These are phyloP conservation scores for Saturnia japonica DNA, from an alignment of 2,888 invertebrate species.

Conservation along the genomic window DNA sequence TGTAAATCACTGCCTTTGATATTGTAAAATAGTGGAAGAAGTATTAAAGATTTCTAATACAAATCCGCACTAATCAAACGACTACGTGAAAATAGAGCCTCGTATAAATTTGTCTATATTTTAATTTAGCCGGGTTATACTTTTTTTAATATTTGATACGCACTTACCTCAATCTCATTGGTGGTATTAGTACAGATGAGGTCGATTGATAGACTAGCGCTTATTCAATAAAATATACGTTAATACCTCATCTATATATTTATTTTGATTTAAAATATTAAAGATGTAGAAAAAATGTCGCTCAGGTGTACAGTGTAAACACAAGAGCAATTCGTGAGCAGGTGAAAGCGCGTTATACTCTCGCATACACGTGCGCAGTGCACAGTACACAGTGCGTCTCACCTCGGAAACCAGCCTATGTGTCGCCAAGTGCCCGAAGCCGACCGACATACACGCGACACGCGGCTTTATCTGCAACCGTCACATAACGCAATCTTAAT, in stretches of 20 bases:
- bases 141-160: too few relatives aligned
- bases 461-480: background rate
- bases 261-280: background rate
- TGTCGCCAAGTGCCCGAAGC: conserved; percentile 6
- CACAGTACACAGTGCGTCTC: background rate
- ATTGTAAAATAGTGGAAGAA: too few relatives aligned
- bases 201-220: too few relatives aligned
- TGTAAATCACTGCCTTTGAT: too few relatives aligned
- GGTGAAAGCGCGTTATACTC: conserved; percentile 41
- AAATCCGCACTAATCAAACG: too few relatives aligned
- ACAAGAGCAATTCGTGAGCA: conserved; percentile 22
- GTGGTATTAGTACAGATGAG: too few relatives aligned
- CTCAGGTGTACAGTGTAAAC: conserved; percentile 9
- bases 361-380: conserved; percentile 22
- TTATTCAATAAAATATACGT: background rate
- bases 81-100: too few relatives aligned
- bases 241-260: background rate
- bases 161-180: too few relatives aligned
- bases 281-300: background rate
- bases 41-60: too few relatives aligned
- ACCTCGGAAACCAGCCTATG: conserved; percentile 25
- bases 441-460: too few relatives aligned
- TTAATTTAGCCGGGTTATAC: too few relatives aligned
- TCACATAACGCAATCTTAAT: background rate
- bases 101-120: too few relatives aligned